Base-by-base conservation (phyloP, 2,888 invertebrate species). In the Lithophane ornitopus region DNA sequence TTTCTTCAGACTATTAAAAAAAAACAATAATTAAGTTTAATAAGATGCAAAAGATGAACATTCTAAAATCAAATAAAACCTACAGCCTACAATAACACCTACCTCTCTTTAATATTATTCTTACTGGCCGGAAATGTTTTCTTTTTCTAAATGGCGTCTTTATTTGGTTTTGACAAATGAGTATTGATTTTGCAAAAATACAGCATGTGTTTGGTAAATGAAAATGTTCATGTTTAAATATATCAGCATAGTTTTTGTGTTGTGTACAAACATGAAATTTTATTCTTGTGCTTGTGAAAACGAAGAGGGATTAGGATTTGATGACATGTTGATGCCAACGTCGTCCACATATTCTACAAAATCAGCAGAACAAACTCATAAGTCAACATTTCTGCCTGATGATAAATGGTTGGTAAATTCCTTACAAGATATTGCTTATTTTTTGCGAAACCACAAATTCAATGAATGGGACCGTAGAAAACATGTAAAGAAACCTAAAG, bases 1-100 rank as follows among this genome's bases (percentile, higher is more conserved):
- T 96, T 95, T 98, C 98, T 95, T 98, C 98, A 81, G 98, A 97
- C 97, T 97, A 54, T 26, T 28, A 61, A 66, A 19, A 41, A 34
- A 49, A 14, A 65, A 41, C 14, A 54, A 26, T 34, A 9, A 28
- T n/a, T 62, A 34, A 34, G 34, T 34, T 7, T 16, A 22, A 16
- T 46, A 59, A 12, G 3, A 9, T 26, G 16, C 12, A 28, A 28
- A 39, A 19, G 6, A 44, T 52, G 9, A 52, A 26, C 9, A 14
- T n/a, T 75, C 6, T 28, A 8, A 46, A 41, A 22, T 46, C 2
- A 34, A 59, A 49, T 65, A 41, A 46, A 79, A 49, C 46, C 56
- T 81, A 19, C n/a, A n/a, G n/a, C n/a, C n/a, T n/a, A n/a, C n/a
- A n/a, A n/a, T n/a, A n/a, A n/a, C n/a, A n/a, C n/a, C n/a, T n/a